A percentile compares a stretch with the other conserved stretches of the same genome.
These are phyloP conservation scores for Polyergus mexicanus DNA, from an alignment of 1,140 invertebrate species.

Conservation along the genomic window DNA sequence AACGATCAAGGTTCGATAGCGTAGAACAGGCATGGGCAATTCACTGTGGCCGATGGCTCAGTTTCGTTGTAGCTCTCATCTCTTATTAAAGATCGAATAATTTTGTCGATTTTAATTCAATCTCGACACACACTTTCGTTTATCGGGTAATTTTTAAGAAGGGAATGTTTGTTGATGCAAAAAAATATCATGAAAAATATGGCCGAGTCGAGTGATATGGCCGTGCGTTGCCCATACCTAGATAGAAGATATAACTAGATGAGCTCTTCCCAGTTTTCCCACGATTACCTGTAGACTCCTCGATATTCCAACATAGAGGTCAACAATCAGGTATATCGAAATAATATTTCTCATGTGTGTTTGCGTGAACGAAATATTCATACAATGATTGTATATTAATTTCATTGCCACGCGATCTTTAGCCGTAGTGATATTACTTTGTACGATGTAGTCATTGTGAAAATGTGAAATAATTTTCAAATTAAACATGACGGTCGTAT, in stretches of 20 bases:
- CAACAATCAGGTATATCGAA: slow-evolving; percentile 64
- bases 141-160: slow-evolving; percentile 28
- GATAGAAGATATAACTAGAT: slow-evolving; percentile 75
- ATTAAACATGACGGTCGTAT: slow-evolving; percentile 33
- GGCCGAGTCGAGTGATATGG: slow-evolving; percentile 11
- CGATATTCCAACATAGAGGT: slow-evolving; percentile 69
- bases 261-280: slow-evolving; percentile 75
- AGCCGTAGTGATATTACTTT: slow-evolving; percentile 26
- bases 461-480: slow-evolving; percentile 17
- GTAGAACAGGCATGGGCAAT: slow-evolving; percentile 76
- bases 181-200: slow-evolving; percentile 11
- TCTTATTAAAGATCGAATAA: not conserved
- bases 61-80: slow-evolving; percentile 61
- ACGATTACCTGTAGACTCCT: slow-evolving; percentile 68
- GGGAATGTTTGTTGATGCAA: not conserved
- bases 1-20: slow-evolving; percentile 81
- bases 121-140: not conserved
- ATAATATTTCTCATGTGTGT: slow-evolving; percentile 37
- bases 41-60: slow-evolving; percentile 55
- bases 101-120: not conserved
- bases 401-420: slow-evolving; percentile 20
- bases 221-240: slow-evolving; percentile 67
- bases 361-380: slow-evolving; percentile 37
- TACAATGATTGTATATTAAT: slow-evolving; percentile 56
- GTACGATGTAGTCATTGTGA: slow-evolving; percentile 32